Percentiles rank a stretch among this genome's conserved stretches.
phyloP scores from a whole-genome alignment of 2,797 vertebrate species.

The Ibycter americanus region DNA sequence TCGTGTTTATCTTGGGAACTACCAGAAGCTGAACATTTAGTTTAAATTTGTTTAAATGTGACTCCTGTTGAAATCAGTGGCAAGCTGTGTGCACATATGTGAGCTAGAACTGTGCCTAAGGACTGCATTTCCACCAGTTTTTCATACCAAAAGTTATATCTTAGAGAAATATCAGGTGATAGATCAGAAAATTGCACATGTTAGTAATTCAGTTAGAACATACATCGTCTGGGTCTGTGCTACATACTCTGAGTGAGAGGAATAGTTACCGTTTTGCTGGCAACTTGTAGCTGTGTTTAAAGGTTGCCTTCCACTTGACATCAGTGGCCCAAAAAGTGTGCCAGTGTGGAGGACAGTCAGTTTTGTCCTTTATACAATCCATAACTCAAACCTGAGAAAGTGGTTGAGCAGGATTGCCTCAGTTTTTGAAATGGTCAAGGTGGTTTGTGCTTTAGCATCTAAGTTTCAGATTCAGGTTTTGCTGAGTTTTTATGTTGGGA shows the following conservation, averaged over 20 bases:
- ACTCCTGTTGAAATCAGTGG: constrained; percentile 58
- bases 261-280: not conserved
- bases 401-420: not conserved
- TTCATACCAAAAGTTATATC: constrained; percentile 10
- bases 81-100: constrained; percentile 66
- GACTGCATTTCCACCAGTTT: constrained; percentile 37
- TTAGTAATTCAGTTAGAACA: not conserved
- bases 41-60: constrained; percentile 62
- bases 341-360: not conserved
- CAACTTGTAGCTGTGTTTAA: not conserved
- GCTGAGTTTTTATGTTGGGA: not conserved
- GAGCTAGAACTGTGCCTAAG: constrained; percentile 34
- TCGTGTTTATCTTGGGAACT: constrained; percentile 67
- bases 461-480: not conserved
- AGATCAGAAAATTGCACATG: not conserved
- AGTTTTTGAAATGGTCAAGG: not conserved
- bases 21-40: constrained; percentile 65
- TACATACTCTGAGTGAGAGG: not conserved
- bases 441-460: not conserved
- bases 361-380: not conserved
- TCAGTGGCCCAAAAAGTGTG: not conserved
- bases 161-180: not conserved
- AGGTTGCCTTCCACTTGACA: not conserved
- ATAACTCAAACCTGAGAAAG: not conserved
- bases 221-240: not conserved